Base-by-base conservation (phyloP, 1,140 invertebrate genomes). In the Heliconius himera region DNA sequence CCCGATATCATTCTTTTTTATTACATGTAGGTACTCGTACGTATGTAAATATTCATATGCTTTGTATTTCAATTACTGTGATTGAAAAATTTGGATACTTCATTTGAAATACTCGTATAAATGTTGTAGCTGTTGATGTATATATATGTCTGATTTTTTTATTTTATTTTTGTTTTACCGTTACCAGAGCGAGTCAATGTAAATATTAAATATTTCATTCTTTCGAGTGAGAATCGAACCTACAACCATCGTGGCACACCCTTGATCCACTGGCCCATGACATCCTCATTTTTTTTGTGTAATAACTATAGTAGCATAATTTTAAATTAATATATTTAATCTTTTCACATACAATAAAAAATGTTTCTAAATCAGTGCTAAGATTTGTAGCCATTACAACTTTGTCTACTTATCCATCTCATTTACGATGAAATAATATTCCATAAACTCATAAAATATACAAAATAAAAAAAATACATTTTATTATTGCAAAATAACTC, bases 1-100 rank as follows among this genome's bases (percentile, higher is more conserved):
- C 56, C 73, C 73, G 77, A 81, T 81, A 83, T 81, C 81, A 79
- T 54, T 73, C 74, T 73, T 81, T 83, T 83, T 80, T 80, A 80
- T 76, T 66, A 66, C 26, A 66, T 66, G 60, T 29, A 29, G 0
- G 41, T 16, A 41, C 38, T 41, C 38, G 38, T 41, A 46, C 11
- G 22, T 29, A 11, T 29, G 60, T 22, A 22, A 66, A 66, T 66
- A 66, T 66, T 76, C 41, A 18, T 49, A 46, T 20, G 9, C 46
- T 76, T 41, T 76, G 18, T 38, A 66, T 29, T 66, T 49, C 72
- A 41, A 73, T 73, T 73, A 73, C 49, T 51, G 22, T 51, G 49
- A 73, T 49, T 73, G 72, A 41, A 46, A 41, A n/a, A 49, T 46
- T 46, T 73, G 38, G 29, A 22, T 60, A 46, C 9, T 41, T 46